Conservation (phyloP, 2,113 vertebrate genomes). For the Butastur rufipennis region DNA sequence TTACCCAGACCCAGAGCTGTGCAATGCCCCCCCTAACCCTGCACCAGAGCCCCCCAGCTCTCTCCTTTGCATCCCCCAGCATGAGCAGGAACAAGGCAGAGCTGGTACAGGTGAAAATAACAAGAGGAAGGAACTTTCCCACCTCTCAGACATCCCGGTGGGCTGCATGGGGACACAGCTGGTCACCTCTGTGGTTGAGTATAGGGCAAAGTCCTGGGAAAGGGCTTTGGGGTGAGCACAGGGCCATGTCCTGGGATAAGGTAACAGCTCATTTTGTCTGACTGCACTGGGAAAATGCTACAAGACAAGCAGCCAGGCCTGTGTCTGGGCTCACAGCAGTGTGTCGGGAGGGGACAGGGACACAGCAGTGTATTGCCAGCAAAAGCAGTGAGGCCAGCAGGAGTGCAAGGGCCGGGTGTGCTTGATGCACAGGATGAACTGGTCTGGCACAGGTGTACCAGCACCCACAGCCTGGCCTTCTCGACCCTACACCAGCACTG, state of each 20-base stretch:
- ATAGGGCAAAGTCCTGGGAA: background rate
- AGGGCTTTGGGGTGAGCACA: background rate
- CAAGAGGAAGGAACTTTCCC: background rate
- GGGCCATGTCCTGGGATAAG: background rate
- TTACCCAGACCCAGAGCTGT: background rate
- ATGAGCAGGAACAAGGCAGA: background rate
- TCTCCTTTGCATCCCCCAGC: background rate
- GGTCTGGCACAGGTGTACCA: background rate
- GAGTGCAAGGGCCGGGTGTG: rapidly evolving
- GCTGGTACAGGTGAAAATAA: background rate
- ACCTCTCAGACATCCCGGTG: rapidly evolving
- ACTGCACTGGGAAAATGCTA: background rate
- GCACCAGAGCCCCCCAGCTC: background rate
- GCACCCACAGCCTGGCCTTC: background rate
- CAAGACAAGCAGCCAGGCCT: background rate
- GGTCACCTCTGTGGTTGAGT: background rate
- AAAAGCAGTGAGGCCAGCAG: background rate
- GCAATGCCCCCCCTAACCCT: background rate
- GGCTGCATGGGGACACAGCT: background rate
- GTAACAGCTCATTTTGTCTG: background rate
- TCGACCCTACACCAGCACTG: background rate
- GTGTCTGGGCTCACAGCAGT: background rate
- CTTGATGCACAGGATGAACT: background rate
- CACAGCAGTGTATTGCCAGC: rapidly evolving
- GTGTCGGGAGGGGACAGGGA: background rate